Evolutionary conservation across 1,140 invertebrate species (phyloP), one percentile per base, ranked within the genome.

Genomic region (Drosophila rufa): DNA sequence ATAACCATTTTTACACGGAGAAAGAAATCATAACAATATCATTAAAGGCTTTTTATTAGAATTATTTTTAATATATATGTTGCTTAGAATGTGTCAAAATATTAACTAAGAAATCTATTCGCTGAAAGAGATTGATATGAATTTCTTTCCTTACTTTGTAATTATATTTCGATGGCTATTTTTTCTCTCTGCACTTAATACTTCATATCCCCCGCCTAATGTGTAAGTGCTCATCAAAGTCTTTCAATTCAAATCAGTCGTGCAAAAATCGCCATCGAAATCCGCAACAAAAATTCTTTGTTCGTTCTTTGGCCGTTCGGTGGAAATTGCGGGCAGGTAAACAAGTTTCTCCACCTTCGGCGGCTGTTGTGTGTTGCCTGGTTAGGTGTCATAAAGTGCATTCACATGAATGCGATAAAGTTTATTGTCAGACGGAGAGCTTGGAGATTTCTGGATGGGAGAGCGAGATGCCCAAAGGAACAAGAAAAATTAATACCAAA

Each of bases 381-480:
- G 75, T 80, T 91, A 90, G 85, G 85, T 90, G 85, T 90, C 85
- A 90, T 90, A 90, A 90, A 90, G 85, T 90, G 85, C 86, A 90
- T 90, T 85, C 85, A 85, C 85, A 89, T 90, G 85, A 90, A 82
- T 82, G 85, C 85, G 86, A 90, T 90, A 90, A 90, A 90, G 79
- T 91, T 91, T 91, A 91, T 91, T 91, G 89, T 91, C 87, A 91
- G 83, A 40, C 56, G 17, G 36, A 36, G 36, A 36, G 71, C 55
- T 56, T 36, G 25, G 36, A 75, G 46, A 46, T 42, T 59, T 53
- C 73, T 59, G 78, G 47, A 3, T 47, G 46, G 12, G 33, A 30
- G 66, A 19, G 38, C 62, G 53, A 73, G 70, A 70, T 73, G 53
- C 42, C 48, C 56, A 74, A 62, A 80, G 67, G 53, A 79, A 65